A percentile compares a stretch with the other conserved stretches of the same genome.
Evolutionary conservation across 35 echinoderm and acorn worm species (phyloP).

Genomic region (Heliocidaris erythrogramma): DNA sequence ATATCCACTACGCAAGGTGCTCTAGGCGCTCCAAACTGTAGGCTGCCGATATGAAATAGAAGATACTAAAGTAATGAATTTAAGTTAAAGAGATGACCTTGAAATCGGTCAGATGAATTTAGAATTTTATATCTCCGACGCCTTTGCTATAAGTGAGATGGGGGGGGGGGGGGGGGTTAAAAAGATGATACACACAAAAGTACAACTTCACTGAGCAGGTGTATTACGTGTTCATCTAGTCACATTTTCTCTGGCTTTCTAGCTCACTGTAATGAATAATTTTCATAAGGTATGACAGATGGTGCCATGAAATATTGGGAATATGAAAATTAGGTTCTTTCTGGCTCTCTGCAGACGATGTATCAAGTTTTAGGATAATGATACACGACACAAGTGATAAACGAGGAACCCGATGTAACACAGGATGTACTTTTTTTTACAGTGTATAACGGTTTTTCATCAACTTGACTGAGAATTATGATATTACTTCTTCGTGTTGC

Average conservation of each 20-base stretch:
- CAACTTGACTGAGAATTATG: no score
- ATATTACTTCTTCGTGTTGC: no score
- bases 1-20: no score
- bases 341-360: no score
- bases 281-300: background rate
- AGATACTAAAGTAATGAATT: background rate
- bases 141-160: background rate
- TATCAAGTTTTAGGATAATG: no score
- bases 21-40: no score
- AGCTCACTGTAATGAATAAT: background rate
- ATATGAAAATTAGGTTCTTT: background rate
- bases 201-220: background rate
- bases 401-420: no score
- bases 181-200: background rate
- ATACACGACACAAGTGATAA: no score
- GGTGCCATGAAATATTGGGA: background rate
- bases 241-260: background rate
- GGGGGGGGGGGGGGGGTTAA: background rate
- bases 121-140: background rate
- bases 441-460: no score
- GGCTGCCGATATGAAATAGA: no score
- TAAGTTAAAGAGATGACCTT: background rate
- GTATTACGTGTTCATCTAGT: background rate
- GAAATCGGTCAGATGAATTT: background rate
- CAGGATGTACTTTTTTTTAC: no score